Base-by-base conservation (phyloP, 2,888 invertebrate species). In the Drosophila kambysellisi region DNA sequence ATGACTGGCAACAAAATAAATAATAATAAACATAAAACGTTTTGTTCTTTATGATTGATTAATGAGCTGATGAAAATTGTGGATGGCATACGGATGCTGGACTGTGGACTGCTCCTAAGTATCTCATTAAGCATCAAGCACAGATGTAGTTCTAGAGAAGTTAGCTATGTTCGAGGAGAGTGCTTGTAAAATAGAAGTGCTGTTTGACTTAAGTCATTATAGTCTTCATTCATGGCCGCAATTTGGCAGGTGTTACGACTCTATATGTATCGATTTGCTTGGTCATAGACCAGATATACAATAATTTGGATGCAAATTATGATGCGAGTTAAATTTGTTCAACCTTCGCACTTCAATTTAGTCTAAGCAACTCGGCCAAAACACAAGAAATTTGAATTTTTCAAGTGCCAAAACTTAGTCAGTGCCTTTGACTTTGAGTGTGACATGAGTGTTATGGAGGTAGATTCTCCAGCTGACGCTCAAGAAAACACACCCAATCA, bases 271-370 rank as follows among this genome's bases (percentile, higher is more conserved):
- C 50, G n/a, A 25, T 29, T 51, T 37, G 43, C 58, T 56, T 46
- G 67, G 61, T 29, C 58, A 74, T 15, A 46, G 15, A 20, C 15
- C 5, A 43, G 20, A 11, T 57, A 59, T 71, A 57, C 81, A 87
- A 78, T 71, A 74, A 78, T 81, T 87, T 67, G 70, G 79, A 81
- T 86, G 84, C 76, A 73, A 69, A 81, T 78, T 68, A 25, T 63
- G 50, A 60, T 9, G 60, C 39, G 74, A 73, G 74, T 83, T 80
- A 65, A 63, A 68, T 69, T 68, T 29, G 37, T 15, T 29, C 65
- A 70, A 60, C 91, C 91, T 85, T 89, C 81, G 57, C 43, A 51
- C 59, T 65, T 64, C 70, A 76, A 84, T 86, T 76, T 74, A 58
- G 54, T 66, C 43, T 50, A 60, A 64, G 69, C 53, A 50, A 54